Conservation (phyloP, 2,113 vertebrate species). For the Ivindomyrus marchei region DNA sequence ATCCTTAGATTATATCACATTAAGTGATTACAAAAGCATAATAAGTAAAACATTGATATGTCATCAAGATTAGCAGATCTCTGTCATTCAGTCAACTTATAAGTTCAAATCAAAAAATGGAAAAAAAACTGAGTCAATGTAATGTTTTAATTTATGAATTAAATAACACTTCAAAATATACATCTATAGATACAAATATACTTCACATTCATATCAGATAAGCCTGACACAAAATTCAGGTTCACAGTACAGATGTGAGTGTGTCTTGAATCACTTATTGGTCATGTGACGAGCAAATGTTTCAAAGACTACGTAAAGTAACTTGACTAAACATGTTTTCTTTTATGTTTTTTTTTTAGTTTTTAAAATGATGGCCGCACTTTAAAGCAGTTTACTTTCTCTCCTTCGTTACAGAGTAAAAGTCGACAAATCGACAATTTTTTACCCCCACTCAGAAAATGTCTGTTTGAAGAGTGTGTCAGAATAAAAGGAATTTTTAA, state of each 20-base stretch:
- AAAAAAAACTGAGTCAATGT: background rate
- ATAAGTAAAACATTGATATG: background rate
- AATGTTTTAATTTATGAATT: background rate
- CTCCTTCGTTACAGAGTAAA: background rate
- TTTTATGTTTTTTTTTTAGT: background rate
- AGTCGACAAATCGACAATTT: background rate
- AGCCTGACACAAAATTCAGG: background rate
- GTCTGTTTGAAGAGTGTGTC: background rate
- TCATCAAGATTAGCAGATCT: background rate
- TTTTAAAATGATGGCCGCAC: background rate
- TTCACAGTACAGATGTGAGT: background rate
- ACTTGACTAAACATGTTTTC: background rate
- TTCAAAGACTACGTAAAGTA: background rate
- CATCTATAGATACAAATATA: background rate
- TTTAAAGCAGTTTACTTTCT: background rate
- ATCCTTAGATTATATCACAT: background rate
- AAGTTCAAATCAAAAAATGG: background rate
- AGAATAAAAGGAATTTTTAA: background rate
- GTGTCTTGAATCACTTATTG: background rate
- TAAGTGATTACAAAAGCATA: background rate
- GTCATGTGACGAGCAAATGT: background rate
- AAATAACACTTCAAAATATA: background rate
- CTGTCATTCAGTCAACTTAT: background rate
- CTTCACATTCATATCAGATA: background rate
- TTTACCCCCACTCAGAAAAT: background rate